Conservation (phyloP, 2,888 invertebrate species). For the Ellobium chinense region DNA sequence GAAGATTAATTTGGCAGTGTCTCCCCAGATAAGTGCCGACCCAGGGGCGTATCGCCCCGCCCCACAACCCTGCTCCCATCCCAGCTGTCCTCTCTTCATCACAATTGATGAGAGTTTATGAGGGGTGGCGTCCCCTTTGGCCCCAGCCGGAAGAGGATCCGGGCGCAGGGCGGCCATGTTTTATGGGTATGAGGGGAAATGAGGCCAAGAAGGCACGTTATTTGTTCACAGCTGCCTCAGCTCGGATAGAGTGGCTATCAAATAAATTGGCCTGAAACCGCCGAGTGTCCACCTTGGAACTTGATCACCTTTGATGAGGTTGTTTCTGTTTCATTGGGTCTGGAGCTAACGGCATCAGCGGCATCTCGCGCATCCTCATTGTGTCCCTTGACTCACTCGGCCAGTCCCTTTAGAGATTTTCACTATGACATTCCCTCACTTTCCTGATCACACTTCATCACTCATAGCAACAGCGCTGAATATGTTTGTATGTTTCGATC, state of each 20-base stretch:
- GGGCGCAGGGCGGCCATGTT: conserved; percentile 11
- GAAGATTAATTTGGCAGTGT: conserved; percentile 6
- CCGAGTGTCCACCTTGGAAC: background rate
- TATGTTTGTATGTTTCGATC: too few relatives aligned
- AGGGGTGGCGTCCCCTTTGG: background rate
- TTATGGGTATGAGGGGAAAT: background rate
- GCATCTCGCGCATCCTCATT: too few relatives aligned
- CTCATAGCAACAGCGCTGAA: too few relatives aligned
- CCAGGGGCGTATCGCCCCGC: background rate
- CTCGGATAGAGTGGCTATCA: background rate
- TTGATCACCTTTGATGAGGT: background rate
- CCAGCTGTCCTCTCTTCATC: background rate
- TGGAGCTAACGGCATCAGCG: too few relatives aligned
- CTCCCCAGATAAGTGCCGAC: background rate
- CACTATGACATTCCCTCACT: too few relatives aligned
- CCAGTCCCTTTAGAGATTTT: too few relatives aligned
- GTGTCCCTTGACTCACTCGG: too few relatives aligned
- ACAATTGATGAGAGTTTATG: conserved; percentile 22
- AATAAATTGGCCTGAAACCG: background rate
- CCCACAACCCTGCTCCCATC: background rate
- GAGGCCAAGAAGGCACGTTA: background rate
- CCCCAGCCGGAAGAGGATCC: background rate
- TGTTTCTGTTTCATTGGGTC: background rate
- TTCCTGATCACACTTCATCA: too few relatives aligned
- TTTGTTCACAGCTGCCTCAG: background rate